Evolutionary conservation across 2,888 invertebrate species (phyloP), one percentile per base, ranked within the genome.

Genomic region (Noctua pronuba): DNA sequence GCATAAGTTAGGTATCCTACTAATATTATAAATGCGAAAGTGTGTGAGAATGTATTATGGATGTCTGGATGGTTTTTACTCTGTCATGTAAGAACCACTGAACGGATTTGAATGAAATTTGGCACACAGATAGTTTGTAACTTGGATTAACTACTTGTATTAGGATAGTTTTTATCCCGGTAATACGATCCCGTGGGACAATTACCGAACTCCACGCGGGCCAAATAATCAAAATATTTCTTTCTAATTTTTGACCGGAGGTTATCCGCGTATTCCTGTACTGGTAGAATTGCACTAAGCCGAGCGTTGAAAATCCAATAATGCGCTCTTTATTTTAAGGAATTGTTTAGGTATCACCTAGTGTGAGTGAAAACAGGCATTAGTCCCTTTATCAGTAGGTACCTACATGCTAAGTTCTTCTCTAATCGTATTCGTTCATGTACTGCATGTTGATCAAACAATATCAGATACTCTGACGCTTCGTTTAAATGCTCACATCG

Each of bases 381-480:
- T 55, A n/a, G 55, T 55, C 5, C n/a, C 11, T n/a, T 31, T 21
- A 28, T 21, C 2, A 11, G 21, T 95, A 52, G 24, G 24, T 52
- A 52, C 24, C 49, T 11, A 98, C 98, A 97, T 92, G 95, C 90
- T 80, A 97, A 95, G 79, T 98, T 97, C 77, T 95, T 94, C 94
- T 99, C 99, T 67, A 99, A 96, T 81, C 98, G 96, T 82, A 99
- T 97, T 92, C 99, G 97, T 95, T 99, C 99, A 93, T 99, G 98
- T 46, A 98, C 98, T 64, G 99, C 99, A 95, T 99, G 99, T 94
- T 99, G 99, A 95, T 99, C 99, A 92, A 99, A 98, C 52, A 98
- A 90, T 52, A 98, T 96, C 35, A 98, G 90, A 77, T 97, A 93
- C 85, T 97, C 93, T 35, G 91, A 95, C 75, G 93, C 91, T 84